A percentile compares a stretch with the other conserved stretches of the same genome.
Evolutionary conservation across 2,888 invertebrate species (phyloP).

Genomic region (Eumacrocentrus americanus): DNA sequence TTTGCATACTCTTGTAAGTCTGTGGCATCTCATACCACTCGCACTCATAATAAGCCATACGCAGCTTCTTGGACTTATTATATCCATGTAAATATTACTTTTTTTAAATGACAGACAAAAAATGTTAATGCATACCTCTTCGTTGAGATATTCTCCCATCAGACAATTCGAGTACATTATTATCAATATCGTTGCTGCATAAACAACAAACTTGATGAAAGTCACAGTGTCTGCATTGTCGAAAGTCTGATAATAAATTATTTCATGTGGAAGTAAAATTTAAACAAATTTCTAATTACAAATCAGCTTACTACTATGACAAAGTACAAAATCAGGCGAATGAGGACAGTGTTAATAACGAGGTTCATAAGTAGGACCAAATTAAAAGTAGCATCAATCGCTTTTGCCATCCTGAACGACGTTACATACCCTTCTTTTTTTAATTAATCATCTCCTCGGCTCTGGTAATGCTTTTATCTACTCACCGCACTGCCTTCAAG

Average conservation of each 20-base stretch:
- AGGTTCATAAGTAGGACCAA: slow-evolving; percentile 15
- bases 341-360: slow-evolving; percentile 41
- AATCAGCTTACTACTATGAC: slow-evolving; percentile 36
- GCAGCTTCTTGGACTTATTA: slow-evolving; percentile 58
- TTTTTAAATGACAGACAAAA: neutral
- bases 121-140: slow-evolving; percentile 33
- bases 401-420: neutral
- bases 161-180: slow-evolving; percentile 40
- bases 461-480: neutral
- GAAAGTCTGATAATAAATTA: slow-evolving; percentile 25
- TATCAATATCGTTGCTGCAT: slow-evolving; percentile 31
- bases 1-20: slow-evolving; percentile 60
- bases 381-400: neutral
- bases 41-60: slow-evolving; percentile 64
- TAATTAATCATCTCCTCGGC: neutral
- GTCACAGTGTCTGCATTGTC: slow-evolving; percentile 21
- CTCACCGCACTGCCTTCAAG: neutral
- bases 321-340: slow-evolving; percentile 45
- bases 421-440: neutral
- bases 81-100: neutral
- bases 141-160: slow-evolving; percentile 38
- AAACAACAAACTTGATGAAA: slow-evolving; percentile 29
- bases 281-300: neutral
- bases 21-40: slow-evolving; percentile 65
- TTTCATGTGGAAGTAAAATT: neutral